Percentiles rank a stretch among this genome's conserved stretches.
These are phyloP conservation scores for Drosophila azteca DNA, from an alignment of 1,140 invertebrate species.

Conservation along the genomic window DNA sequence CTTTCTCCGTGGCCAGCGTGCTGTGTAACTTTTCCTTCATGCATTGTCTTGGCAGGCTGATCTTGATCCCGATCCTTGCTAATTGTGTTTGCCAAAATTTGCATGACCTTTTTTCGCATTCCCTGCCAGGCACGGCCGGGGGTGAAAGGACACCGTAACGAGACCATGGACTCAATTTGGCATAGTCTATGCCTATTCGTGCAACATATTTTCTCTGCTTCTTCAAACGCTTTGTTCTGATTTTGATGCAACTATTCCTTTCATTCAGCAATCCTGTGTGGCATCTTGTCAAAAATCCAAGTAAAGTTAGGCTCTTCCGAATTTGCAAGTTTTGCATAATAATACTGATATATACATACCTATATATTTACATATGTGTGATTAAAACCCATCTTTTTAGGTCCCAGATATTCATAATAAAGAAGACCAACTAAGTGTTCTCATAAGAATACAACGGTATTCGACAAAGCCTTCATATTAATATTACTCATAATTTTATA, in stretches of 20 bases:
- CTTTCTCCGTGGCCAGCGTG: slow-evolving; percentile 43
- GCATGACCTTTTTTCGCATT: slow-evolving; percentile 59
- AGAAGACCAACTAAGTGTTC: too few species aligned
- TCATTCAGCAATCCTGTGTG: neutral
- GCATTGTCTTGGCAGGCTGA: slow-evolving; percentile 19
- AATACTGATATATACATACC: too few species aligned
- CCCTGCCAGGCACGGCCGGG: slow-evolving; percentile 37
- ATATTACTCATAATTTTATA: slow-evolving; percentile 62
- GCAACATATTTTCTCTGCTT: neutral
- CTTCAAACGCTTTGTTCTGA: slow-evolving; percentile 7
- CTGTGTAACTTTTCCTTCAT: slow-evolving; percentile 28
- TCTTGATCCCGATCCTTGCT: slow-evolving; percentile 49
- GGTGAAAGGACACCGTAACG: slow-evolving; percentile 12
- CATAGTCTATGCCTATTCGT: slow-evolving; percentile 5
- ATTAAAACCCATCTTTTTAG: too few species aligned
- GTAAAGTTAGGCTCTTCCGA: neutral
- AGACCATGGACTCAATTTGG: neutral
- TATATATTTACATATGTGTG: too few species aligned
- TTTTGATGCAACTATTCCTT: slow-evolving; percentile 11
- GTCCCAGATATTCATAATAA: too few species aligned
- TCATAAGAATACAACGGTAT: too few species aligned
- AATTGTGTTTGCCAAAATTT: slow-evolving; percentile 68
- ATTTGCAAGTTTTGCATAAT: too few species aligned
- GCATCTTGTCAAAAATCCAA: neutral
- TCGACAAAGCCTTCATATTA: slow-evolving; percentile 39